Base-by-base conservation (phyloP, 2,888 invertebrate genomes). In the Drosophila nr. perissopoda region DNA sequence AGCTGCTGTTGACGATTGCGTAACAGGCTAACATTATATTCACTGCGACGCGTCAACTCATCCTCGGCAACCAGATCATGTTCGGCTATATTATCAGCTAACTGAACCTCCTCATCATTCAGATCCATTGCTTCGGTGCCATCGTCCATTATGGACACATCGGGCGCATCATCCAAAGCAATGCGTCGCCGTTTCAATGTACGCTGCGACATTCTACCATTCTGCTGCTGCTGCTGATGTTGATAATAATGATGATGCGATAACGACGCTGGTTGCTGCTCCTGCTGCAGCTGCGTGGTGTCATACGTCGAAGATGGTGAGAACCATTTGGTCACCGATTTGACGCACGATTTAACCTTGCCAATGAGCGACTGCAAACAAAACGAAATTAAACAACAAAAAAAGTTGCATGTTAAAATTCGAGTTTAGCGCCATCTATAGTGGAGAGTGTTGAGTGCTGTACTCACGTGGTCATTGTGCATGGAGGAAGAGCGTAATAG, bases 271-370 rank as follows among this genome's bases (percentile, higher is more conserved):
- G 36, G 82, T 60, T 33, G 84, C 49, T 11, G 46, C 52, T 18
- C 53, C 2, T 33, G 33, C 18, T 31, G 68, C 38, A 0, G 53
- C 85, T 56, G 54, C 38, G 13, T 27, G 13, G 7, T n/a, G n/a
- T 13, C 38, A n/a, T 29, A 13, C 56, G n/a, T 13, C 1, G n/a
- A 7, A 8, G 56, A 56, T 36, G 92, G 92, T 53, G 92, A 92
- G 76, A 93, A 93, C 93, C 93, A 93, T 79, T 92, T 91, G 49
- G 89, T 89, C 10, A 93, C 70, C 53, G 91, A 91, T 60, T 88
- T 90, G 13, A 93, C 92, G 40, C 92, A 91, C 53, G 89, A 92
- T 66, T 92, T 92, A 40, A 93, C 89, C 85, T 92, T 93, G 67
- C 90, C 91, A 70, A 93, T 92, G 72, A 93, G 91, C 62, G 93